phyloP scores from a whole-genome alignment of 64 coral and sea anemone species.

The Cladopsammia gracilis region DNA sequence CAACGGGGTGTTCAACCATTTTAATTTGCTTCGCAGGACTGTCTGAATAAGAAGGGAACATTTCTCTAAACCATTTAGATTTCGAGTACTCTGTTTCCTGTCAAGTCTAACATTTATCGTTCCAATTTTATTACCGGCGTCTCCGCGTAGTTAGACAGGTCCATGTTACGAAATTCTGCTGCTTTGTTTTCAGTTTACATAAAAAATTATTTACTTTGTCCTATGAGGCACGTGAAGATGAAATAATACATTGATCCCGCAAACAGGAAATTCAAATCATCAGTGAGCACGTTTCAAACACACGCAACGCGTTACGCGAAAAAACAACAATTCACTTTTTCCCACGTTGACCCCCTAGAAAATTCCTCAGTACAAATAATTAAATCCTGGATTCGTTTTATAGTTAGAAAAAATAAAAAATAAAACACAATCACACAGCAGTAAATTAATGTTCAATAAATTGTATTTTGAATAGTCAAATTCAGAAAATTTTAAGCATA shows the following conservation, averaged over 20 bases:
- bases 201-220: not conserved
- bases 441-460: too few species aligned
- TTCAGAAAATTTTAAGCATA: too few species aligned
- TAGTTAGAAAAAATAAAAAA: too few species aligned
- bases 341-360: not conserved
- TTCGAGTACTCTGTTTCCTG: not conserved
- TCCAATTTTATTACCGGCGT: not conserved
- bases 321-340: too few species aligned
- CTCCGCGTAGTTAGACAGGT: not conserved
- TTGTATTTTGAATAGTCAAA: too few species aligned
- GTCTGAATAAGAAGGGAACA: not conserved
- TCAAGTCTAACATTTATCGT: not conserved
- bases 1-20: not conserved
- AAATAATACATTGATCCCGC: slow-evolving; percentile 8
- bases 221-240: not conserved
- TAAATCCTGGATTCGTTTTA: too few species aligned
- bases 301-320: not conserved
- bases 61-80: not conserved
- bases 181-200: not conserved
- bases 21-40: not conserved
- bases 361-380: not conserved
- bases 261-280: slow-evolving; percentile 13
- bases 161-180: not conserved
- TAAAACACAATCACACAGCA: too few species aligned
- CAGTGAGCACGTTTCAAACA: not conserved